Percentiles rank a stretch among this genome's conserved stretches.
These are phyloP conservation scores for Propithecus deckenii DNA, from an alignment of 2,797 vertebrate genomes.

Conservation along the genomic window DNA sequence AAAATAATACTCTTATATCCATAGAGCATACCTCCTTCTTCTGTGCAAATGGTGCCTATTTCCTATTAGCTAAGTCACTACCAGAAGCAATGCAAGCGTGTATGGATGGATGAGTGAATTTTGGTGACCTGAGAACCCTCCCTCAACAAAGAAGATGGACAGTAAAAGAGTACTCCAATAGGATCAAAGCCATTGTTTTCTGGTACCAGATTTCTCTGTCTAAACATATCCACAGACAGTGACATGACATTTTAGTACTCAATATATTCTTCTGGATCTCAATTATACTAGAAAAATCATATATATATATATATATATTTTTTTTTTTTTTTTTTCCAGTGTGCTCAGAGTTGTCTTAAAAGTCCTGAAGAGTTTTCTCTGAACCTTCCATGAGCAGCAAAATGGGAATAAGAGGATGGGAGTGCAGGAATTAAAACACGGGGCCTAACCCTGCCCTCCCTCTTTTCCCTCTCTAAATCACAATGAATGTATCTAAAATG, in stretches of 20 bases:
- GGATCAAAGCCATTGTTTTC: not conserved
- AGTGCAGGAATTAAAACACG: fast-evolving
- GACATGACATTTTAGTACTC: not conserved
- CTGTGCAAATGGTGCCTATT: no score
- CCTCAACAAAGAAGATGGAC: not conserved
- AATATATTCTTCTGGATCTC: not conserved
- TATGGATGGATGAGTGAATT: not conserved
- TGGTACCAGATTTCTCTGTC: not conserved
- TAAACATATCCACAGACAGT: not conserved
- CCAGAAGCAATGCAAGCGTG: no score
- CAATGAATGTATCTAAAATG: not conserved
- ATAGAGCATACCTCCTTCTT: not conserved
- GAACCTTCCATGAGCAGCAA: not conserved
- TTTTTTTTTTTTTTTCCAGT: no score
- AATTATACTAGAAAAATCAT: not conserved
- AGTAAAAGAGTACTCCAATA: not conserved
- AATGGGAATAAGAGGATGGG: not conserved
- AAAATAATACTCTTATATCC: not conserved
- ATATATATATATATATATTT: not conserved
- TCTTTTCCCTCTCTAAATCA: not conserved
- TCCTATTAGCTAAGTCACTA: not conserved
- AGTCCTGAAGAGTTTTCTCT: not conserved
- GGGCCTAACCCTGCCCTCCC: not conserved
- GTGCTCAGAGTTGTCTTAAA: not conserved
- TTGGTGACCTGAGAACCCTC: not conserved